Conservation (phyloP, 2,797 vertebrate genomes). For the Synanceia verrucosa region DNA sequence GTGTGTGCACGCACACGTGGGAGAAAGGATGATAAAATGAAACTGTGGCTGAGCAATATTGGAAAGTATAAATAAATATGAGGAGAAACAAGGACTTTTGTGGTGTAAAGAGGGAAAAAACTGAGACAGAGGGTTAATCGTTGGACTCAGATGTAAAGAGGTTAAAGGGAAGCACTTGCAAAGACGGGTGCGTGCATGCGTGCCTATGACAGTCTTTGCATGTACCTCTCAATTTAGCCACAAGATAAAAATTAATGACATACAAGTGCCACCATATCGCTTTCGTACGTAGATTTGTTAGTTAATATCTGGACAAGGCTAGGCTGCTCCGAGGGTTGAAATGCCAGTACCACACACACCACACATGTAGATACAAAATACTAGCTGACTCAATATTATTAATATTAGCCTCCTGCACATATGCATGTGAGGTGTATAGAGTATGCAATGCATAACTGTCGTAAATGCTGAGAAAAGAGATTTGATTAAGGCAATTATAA, state of each 20-base stretch:
- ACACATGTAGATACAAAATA: not conserved
- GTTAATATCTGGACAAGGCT: conserved; percentile 18
- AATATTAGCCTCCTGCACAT: conserved; percentile 12
- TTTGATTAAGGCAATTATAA: conserved; percentile 70
- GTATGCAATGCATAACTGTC: conserved; percentile 53
- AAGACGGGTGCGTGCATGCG: conserved; percentile 8
- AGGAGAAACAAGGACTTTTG: not conserved
- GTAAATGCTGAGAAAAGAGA: conserved; percentile 66
- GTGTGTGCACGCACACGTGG: too few species aligned
- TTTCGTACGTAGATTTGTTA: conserved; percentile 8
- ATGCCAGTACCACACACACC: conserved; percentile 3
- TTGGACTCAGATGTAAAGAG: conserved; percentile 37
- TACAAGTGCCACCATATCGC: too few species aligned
- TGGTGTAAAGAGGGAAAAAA: conserved; percentile 1
- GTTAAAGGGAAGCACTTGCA: conserved; percentile 43
- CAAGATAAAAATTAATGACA: conserved; percentile 23
- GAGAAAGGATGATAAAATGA: not conserved
- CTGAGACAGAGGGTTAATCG: conserved; percentile 29
- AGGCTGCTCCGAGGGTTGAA: not conserved
- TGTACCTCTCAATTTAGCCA: conserved; percentile 44
- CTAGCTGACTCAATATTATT: conserved; percentile 23
- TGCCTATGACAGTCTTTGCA: conserved; percentile 46
- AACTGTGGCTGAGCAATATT: not conserved
- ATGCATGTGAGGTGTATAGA: conserved; percentile 7
- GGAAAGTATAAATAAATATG: conserved; percentile 13